Evolutionary conservation across 2,888 invertebrate species (phyloP).

Genomic region (Protophormia terraenovae): DNA sequence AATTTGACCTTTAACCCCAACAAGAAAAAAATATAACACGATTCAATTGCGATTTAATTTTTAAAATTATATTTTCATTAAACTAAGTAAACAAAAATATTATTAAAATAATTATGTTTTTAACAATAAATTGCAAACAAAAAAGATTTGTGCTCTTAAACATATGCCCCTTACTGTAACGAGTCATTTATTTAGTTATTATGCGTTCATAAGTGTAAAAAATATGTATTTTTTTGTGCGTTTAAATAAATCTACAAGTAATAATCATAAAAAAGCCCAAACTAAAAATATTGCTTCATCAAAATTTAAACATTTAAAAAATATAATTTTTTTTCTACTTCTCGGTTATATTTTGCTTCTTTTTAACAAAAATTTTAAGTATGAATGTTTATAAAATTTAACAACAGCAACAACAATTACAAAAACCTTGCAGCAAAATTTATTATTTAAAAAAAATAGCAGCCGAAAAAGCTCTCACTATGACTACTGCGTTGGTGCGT

Average conservation of each 20-base stretch:
- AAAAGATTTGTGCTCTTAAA: neutral
- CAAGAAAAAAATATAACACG: too few relatives aligned
- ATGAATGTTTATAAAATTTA: slow-evolving; percentile 39
- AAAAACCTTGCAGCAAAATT: slow-evolving; percentile 59
- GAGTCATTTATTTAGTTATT: neutral
- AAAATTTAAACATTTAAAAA: neutral
- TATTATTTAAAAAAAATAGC: slow-evolving; percentile 17
- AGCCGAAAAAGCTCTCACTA: too few relatives aligned
- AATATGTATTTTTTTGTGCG: neutral
- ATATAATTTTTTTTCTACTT: neutral
- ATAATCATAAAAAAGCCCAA: slow-evolving; percentile 1
- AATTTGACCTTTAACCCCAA: too few relatives aligned
- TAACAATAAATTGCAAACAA: too few relatives aligned
- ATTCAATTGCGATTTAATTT: too few relatives aligned
- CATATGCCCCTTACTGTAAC: neutral
- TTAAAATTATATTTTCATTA: too few relatives aligned
- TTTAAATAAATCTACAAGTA: neutral
- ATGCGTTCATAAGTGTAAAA: neutral
- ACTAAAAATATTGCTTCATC: neutral
- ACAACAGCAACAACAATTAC: slow-evolving; percentile 32
- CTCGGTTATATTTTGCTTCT: neutral
- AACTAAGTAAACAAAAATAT: too few relatives aligned
- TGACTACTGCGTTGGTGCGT: slow-evolving; percentile 33
- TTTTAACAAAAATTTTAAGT: slow-evolving; percentile 27
- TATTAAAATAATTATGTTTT: too few relatives aligned